These are phyloP conservation scores for Gallinago jamesoni DNA, from an alignment of 2,113 vertebrate genomes.

Conservation along the genomic window DNA sequence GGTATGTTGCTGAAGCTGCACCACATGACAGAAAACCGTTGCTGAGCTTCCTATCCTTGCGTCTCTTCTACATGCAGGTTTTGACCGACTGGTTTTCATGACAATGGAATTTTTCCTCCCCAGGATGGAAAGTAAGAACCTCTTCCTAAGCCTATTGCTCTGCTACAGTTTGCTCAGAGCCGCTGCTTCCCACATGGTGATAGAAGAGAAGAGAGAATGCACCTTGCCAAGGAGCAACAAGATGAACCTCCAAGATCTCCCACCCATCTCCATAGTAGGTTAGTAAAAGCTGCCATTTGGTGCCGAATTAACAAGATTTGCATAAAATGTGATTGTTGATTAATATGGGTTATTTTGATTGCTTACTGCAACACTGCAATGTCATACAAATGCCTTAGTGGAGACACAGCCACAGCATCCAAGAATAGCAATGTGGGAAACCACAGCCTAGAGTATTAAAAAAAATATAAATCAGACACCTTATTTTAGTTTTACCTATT, in stretches of 20 bases:
- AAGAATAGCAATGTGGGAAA: not conserved
- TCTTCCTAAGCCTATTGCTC: conserved; percentile 67
- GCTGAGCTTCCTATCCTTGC: not conserved
- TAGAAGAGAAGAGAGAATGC: conserved; percentile 64
- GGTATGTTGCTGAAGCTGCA: not conserved
- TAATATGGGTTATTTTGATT: not conserved
- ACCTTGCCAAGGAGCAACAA: conserved; percentile 39
- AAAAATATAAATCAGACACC: not conserved
- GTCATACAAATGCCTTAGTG: too few relatives aligned
- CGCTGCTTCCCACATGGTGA: conserved; percentile 44
- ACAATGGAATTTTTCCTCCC: not conserved
- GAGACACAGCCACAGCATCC: not conserved
- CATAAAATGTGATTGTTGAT: not conserved
- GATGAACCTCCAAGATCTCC: conserved; percentile 53
- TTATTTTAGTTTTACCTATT: not conserved
- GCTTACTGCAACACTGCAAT: not conserved
- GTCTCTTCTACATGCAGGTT: not conserved
- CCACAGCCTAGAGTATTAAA: not conserved
- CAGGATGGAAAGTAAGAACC: conserved; percentile 56
- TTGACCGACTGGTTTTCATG: not conserved
- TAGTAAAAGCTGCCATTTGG: not conserved
- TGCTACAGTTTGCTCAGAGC: conserved; percentile 61
- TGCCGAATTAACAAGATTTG: not conserved
- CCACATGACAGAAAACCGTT: not conserved
- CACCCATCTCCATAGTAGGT: conserved; percentile 77